Evolutionary conservation across 2,888 invertebrate genomes (phyloP).

Genomic region (Acanthosepion lycidas): DNA sequence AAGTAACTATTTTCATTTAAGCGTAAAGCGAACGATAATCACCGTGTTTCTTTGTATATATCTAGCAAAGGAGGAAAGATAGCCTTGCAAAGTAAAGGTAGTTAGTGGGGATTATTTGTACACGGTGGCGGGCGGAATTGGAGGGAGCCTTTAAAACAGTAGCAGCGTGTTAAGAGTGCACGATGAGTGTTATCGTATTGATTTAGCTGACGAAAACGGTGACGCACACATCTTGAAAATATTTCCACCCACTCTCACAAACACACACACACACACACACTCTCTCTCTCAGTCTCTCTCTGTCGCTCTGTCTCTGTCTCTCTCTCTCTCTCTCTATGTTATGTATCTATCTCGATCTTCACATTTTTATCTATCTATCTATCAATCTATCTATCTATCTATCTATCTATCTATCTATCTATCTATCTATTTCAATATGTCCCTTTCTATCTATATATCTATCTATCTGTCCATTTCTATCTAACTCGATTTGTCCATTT

Average conservation of each 20-base stretch:
- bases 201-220: neutral
- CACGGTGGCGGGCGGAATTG: neutral
- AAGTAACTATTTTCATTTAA: neutral
- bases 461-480: too few species aligned
- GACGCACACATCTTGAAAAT: neutral
- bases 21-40: neutral
- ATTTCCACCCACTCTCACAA: neutral
- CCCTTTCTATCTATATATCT: too few species aligned
- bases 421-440: too few species aligned
- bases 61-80: neutral
- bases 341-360: too few species aligned
- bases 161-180: neutral
- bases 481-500: too few species aligned
- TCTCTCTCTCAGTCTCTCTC: neutral
- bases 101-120: neutral
- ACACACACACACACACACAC: too few species aligned
- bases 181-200: neutral
- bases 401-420: too few species aligned
- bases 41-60: constrained; percentile 18
- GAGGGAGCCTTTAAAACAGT: neutral
- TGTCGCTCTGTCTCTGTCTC: neutral
- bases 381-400: too few species aligned
- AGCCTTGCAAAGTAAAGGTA: neutral
- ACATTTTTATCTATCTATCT: too few species aligned
- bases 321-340: neutral